A percentile compares a stretch with the other conserved stretches of the same genome.
phyloP scores from a whole-genome alignment of 2,113 vertebrate species.

The Nycticryphes semicollaris region DNA sequence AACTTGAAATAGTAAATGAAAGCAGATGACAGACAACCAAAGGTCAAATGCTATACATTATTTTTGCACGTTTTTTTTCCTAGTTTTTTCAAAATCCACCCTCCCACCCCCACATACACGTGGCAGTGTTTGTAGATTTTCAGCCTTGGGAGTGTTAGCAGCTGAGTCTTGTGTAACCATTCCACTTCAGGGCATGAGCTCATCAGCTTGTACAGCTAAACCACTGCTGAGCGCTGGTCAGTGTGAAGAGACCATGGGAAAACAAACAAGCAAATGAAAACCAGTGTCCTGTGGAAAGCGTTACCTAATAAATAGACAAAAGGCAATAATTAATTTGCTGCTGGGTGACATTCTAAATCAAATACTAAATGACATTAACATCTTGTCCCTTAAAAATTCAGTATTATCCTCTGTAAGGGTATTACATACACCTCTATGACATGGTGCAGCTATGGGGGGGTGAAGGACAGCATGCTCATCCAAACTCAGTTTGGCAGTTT shows the following conservation, averaged over 20 bases:
- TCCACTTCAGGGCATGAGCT: neutral
- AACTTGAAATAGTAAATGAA: slow-evolving; percentile 10
- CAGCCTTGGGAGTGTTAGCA: slow-evolving; percentile 4
- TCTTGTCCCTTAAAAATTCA: neutral
- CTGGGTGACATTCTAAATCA: neutral
- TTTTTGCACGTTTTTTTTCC: neutral
- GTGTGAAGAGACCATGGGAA: neutral
- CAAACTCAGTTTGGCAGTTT: neutral
- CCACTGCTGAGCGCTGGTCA: neutral
- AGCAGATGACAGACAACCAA: neutral
- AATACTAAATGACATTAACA: neutral
- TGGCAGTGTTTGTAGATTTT: slow-evolving; percentile 37
- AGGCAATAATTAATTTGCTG: neutral
- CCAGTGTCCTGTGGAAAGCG: neutral
- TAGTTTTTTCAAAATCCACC: neutral
- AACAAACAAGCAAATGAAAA: neutral
- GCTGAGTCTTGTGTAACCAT: slow-evolving; percentile 8
- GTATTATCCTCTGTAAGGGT: neutral
- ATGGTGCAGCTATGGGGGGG: neutral
- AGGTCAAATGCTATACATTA: neutral
- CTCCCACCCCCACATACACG: neutral
- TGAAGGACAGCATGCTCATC: neutral
- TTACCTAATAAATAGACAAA: neutral
- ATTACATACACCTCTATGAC: neutral
- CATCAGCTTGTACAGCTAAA: neutral